phyloP scores from a whole-genome alignment of 2,113 vertebrate genomes.

The Rana temporaria region DNA sequence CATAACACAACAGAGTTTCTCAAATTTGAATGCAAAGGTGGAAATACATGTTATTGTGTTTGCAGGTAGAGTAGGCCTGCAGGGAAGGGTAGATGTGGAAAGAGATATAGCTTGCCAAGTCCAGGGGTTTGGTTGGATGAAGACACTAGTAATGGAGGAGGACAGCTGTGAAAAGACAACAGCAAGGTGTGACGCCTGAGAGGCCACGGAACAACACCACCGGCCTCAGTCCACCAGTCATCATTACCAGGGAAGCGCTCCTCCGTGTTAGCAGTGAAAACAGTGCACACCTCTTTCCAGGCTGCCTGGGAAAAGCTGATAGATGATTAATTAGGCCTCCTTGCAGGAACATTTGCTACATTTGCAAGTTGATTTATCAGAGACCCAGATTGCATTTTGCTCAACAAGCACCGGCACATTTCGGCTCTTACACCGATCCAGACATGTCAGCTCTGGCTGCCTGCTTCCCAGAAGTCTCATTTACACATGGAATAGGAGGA shows the following conservation, averaged over 20 bases:
- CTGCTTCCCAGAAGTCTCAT: background rate
- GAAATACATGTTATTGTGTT: background rate
- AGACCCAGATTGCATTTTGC: background rate
- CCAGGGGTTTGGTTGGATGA: background rate
- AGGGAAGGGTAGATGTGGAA: background rate
- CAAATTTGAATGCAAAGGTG: too few relatives aligned
- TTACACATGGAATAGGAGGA: background rate
- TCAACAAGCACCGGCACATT: conserved; percentile 25
- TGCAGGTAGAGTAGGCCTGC: background rate
- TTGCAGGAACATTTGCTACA: conserved; percentile 5
- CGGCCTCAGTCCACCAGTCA: background rate
- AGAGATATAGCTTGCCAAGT: too few relatives aligned
- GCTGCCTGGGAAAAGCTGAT: background rate
- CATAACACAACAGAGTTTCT: too few relatives aligned
- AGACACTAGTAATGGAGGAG: background rate
- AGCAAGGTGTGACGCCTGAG: conserved; percentile 16
- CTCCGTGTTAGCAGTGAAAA: background rate
- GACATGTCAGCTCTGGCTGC: conserved; percentile 4
- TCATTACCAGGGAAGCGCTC: conserved; percentile 1
- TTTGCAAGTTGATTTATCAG: background rate
- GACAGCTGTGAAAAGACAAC: conserved; percentile 9
- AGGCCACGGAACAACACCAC: background rate
- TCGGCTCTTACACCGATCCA: background rate
- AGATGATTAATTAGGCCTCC: conserved; percentile 15
- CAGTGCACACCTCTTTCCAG: background rate